Conservation (phyloP, 2,113 vertebrate genomes). For the Nesoenas mayeri region DNA sequence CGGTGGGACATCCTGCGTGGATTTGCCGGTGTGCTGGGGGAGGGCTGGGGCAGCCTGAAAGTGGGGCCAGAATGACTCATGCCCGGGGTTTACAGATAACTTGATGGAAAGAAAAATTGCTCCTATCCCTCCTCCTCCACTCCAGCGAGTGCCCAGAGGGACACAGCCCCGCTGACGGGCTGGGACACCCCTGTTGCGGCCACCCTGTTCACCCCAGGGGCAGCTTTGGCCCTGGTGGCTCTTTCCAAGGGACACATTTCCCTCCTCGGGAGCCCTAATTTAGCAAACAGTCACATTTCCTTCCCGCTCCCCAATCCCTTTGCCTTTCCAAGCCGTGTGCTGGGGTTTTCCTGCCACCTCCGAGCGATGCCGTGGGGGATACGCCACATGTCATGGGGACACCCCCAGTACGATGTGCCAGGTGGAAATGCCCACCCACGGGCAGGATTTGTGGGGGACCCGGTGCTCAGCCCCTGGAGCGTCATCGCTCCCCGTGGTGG, state of each 20-base stretch:
- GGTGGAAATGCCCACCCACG: background rate
- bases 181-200: background rate
- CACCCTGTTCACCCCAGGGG: background rate
- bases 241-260: background rate
- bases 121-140: background rate
- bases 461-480: background rate
- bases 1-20: accelerated
- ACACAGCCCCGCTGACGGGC: too few species aligned
- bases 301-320: background rate
- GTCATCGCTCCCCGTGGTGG: background rate
- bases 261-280: background rate
- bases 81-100: background rate
- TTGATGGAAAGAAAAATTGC: background rate
- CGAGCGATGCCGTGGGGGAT: accelerated
- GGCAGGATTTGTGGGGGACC: accelerated
- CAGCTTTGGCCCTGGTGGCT: background rate
- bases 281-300: accelerated
- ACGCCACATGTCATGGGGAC: background rate
- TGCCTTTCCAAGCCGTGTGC: accelerated
- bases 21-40: accelerated
- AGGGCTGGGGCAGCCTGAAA: background rate
- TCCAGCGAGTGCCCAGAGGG: accelerated
- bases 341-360: accelerated
- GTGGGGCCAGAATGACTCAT: background rate
- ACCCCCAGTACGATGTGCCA: accelerated